These are phyloP conservation scores for Bos javanicus DNA, from an alignment of 2,113 vertebrate genomes.

Conservation along the genomic window DNA sequence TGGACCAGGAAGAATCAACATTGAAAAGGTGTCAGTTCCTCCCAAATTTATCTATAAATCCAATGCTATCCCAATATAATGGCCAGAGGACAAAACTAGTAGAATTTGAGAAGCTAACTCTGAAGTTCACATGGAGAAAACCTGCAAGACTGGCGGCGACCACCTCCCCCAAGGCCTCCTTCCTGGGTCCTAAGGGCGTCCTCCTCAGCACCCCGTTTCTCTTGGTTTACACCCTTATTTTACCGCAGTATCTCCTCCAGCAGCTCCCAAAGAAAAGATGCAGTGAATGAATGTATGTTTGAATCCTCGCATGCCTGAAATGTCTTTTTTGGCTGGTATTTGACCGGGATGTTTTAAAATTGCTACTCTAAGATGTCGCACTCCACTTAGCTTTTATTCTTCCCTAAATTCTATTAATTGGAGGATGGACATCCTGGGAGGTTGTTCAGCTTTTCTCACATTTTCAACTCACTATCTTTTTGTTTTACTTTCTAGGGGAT, in stretches of 20 bases:
- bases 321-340: background rate
- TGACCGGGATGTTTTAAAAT: background rate
- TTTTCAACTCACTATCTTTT: background rate
- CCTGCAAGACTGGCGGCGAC: background rate
- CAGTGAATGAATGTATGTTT: background rate
- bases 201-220: background rate
- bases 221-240: background rate
- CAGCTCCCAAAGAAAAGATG: background rate
- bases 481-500: background rate
- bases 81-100: too few relatives aligned
- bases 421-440: background rate
- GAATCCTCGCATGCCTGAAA: background rate
- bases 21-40: background rate
- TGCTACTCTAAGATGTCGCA: background rate
- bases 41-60: background rate
- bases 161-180: accelerated
- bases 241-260: background rate
- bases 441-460: background rate
- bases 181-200: background rate
- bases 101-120: too few relatives aligned
- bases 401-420: background rate
- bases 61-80: background rate
- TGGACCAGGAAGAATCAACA: background rate
- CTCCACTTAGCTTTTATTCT: background rate
- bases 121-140: background rate